phyloP scores from a whole-genome alignment of 2,888 invertebrate species.

The Melikaiella ostensackeni region DNA sequence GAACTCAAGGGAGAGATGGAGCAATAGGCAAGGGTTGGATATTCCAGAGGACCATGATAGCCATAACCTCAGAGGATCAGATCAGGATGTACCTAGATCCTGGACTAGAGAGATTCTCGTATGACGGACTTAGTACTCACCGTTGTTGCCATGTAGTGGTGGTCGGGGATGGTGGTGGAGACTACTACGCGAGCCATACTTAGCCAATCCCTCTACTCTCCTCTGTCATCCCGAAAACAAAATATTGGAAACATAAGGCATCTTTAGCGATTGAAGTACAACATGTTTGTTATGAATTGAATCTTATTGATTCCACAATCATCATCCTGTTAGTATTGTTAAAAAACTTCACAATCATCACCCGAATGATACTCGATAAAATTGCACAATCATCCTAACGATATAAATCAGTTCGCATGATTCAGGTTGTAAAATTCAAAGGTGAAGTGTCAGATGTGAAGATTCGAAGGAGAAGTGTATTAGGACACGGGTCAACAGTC shows the following conservation, averaged over 20 bases:
- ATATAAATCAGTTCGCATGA: too few relatives aligned
- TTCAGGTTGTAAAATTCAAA: too few relatives aligned
- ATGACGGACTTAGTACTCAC: conserved; percentile 57
- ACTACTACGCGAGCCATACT: conserved; percentile 63
- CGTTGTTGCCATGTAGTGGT: conserved; percentile 66
- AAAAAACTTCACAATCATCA: too few relatives aligned
- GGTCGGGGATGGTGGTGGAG: conserved; percentile 56
- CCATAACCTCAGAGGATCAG: not conserved
- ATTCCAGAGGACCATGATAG: conserved; percentile 10
- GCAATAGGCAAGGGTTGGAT: conserved; percentile 26
- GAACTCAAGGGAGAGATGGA: conserved; percentile 39
- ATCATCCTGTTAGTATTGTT: too few relatives aligned
- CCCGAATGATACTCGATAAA: too few relatives aligned
- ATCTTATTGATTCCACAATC: not conserved
- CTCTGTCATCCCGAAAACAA: conserved; percentile 59
- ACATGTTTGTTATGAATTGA: not conserved
- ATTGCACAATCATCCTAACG: too few relatives aligned
- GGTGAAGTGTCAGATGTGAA: too few relatives aligned
- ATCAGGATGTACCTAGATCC: not conserved
- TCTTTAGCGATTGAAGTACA: not conserved
- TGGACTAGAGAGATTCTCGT: conserved; percentile 5
- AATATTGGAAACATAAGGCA: not conserved
- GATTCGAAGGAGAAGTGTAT: too few relatives aligned
- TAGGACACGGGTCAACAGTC: too few relatives aligned
- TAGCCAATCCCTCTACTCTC: conserved; percentile 52